Evolutionary conservation across 2,113 vertebrate genomes (phyloP).

Genomic region (Thryonomys swinderianus): DNA sequence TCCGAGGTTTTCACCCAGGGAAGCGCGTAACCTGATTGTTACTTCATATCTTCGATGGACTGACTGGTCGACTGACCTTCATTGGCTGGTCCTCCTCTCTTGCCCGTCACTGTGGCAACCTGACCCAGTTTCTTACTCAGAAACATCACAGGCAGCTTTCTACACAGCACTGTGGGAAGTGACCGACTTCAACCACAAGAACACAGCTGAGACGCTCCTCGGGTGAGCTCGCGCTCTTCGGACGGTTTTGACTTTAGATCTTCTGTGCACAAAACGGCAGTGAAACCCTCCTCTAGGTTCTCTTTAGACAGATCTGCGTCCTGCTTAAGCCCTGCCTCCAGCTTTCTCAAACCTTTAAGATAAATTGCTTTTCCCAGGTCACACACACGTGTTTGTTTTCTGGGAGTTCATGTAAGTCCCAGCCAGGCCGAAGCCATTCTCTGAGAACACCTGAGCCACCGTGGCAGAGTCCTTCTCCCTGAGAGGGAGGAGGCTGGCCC

Average conservation of each 20-base stretch:
- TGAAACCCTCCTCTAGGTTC: background rate
- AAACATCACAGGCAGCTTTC: background rate
- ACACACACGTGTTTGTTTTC: background rate
- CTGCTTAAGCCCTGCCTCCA: background rate
- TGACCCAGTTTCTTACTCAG: background rate
- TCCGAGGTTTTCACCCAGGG: background rate
- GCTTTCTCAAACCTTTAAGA: background rate
- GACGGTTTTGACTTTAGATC: slow-evolving; percentile 15
- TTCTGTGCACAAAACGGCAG: background rate
- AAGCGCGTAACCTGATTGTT: background rate
- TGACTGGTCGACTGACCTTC: background rate
- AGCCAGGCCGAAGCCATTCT: background rate
- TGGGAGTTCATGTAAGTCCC: slow-evolving; percentile 31
- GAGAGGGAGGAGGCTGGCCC: background rate
- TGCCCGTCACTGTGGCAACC: background rate
- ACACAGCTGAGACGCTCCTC: background rate
- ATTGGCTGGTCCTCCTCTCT: background rate
- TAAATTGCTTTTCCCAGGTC: background rate
- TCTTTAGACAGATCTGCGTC: background rate
- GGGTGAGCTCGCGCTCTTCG: background rate
- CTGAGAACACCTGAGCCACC: background rate
- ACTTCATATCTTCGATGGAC: background rate
- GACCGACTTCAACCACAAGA: background rate
- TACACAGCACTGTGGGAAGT: background rate
- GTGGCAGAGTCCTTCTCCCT: background rate